Evolutionary conservation across 2,113 vertebrate genomes (phyloP).

Genomic region (Eidolon helvum): DNA sequence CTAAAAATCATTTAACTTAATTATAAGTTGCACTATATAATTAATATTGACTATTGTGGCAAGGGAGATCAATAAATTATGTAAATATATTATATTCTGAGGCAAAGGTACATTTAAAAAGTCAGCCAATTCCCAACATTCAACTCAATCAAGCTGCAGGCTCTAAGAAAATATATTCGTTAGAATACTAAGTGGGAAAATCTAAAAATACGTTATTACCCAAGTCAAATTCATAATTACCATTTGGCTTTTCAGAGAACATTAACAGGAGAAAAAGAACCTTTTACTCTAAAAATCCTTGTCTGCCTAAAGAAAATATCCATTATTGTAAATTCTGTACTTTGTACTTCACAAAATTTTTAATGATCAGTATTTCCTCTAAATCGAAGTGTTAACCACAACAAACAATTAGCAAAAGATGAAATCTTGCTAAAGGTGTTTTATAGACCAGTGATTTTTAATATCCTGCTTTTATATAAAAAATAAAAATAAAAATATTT

Average conservation of each 20-base stretch:
- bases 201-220: background rate
- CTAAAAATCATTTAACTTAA: background rate
- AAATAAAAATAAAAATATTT: background rate
- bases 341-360: background rate
- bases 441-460: background rate
- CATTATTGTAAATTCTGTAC: background rate
- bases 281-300: background rate
- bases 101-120: background rate
- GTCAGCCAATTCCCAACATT: background rate
- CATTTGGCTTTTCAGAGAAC: background rate
- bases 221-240: background rate
- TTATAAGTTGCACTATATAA: background rate
- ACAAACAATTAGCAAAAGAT: background rate
- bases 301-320: background rate
- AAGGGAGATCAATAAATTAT: background rate
- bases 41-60: background rate
- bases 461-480: background rate
- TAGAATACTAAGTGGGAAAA: background rate
- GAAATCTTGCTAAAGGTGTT: background rate
- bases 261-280: background rate
- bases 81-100: background rate
- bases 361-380: background rate
- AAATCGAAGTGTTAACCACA: background rate
- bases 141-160: background rate
- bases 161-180: background rate